These are phyloP conservation scores for Pelusios castaneus DNA, from an alignment of 2,113 vertebrate species.

Conservation along the genomic window DNA sequence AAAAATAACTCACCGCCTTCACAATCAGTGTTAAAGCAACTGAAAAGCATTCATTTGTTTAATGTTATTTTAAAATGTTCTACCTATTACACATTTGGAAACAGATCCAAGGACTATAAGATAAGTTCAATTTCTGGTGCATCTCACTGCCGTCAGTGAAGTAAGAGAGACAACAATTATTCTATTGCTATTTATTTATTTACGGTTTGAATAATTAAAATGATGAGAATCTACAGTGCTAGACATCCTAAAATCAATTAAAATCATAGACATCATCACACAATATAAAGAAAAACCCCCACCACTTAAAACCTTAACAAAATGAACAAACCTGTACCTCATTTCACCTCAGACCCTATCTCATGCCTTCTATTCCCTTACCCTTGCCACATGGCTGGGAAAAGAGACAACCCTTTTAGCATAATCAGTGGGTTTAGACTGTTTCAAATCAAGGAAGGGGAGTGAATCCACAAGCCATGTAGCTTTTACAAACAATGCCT, in stretches of 20 bases:
- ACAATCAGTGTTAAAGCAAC: not conserved
- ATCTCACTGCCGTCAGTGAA: not conserved
- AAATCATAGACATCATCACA: not conserved
- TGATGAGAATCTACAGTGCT: not conserved
- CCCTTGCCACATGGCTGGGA: fast-evolving
- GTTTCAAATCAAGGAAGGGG: not conserved
- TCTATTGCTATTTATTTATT: not conserved
- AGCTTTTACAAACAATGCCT: not conserved
- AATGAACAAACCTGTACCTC: not conserved
- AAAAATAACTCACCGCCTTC: not conserved
- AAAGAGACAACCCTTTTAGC: not conserved
- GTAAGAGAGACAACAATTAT: not conserved
- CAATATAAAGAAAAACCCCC: not conserved
- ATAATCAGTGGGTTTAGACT: not conserved
- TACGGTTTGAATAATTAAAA: fast-evolving
- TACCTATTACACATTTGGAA: not conserved
- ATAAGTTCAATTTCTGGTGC: not conserved
- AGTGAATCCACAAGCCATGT: not conserved
- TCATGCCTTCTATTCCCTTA: not conserved
- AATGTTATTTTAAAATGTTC: not conserved
- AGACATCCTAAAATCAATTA: not conserved
- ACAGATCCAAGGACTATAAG: not conserved
- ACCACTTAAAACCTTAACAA: not conserved
- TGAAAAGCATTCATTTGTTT: not conserved
- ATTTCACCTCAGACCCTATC: not conserved